phyloP scores from a whole-genome alignment of 1,140 invertebrate species.

The Ylistrum balloti region DNA sequence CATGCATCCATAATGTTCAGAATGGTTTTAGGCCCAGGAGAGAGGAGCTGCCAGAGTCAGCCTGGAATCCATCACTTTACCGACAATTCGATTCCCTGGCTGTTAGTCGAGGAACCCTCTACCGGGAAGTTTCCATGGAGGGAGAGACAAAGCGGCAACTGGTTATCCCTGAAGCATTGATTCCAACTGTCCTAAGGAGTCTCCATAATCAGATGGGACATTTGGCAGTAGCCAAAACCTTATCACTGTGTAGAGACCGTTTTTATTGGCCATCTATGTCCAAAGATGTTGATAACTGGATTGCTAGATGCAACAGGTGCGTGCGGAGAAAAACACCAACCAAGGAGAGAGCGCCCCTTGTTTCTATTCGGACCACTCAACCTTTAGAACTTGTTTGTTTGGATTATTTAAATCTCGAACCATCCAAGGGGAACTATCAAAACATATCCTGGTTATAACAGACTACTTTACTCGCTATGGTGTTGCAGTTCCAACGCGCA shows the following conservation, averaged over 20 bases:
- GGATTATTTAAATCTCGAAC: conserved; percentile 56
- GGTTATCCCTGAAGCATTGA: conserved; percentile 45
- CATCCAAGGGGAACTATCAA: conserved; percentile 42
- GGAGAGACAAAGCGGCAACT: conserved; percentile 31
- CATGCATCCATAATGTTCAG: neutral
- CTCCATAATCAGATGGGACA: conserved; percentile 57
- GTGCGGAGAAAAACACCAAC: conserved; percentile 24
- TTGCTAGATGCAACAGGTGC: conserved; percentile 45
- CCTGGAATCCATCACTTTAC: conserved; percentile 25
- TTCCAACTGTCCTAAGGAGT: conserved; percentile 35
- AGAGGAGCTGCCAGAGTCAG: conserved; percentile 16
- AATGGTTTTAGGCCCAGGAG: conserved; percentile 32
- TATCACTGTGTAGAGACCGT: conserved; percentile 41
- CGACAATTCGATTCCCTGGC: conserved; percentile 27
- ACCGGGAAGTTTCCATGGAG: neutral
- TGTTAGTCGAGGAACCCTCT: neutral
- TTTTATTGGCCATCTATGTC: conserved; percentile 60
- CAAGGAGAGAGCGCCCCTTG: conserved; percentile 44
- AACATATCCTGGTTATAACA: conserved; percentile 52
- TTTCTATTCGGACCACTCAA: conserved; percentile 33
- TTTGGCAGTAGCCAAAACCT: conserved; percentile 45
- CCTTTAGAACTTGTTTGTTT: conserved; percentile 56
- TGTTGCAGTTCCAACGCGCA: conserved; percentile 1
- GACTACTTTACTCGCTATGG: conserved; percentile 47
- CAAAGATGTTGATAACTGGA: conserved; percentile 52